These are phyloP conservation scores for Gryllus longicercus DNA, from an alignment of 2,888 invertebrate species.

Conservation along the genomic window DNA sequence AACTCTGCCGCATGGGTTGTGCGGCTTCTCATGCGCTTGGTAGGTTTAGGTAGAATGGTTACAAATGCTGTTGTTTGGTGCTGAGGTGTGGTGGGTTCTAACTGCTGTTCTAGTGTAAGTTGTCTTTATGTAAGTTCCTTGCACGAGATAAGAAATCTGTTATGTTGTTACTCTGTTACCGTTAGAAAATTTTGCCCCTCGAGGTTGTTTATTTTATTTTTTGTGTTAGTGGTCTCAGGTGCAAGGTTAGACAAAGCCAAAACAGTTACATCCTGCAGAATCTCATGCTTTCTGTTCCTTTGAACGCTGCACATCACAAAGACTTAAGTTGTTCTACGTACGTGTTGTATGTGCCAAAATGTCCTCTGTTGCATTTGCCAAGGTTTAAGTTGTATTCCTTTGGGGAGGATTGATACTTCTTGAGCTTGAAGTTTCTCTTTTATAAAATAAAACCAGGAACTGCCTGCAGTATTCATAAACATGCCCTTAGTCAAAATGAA, in stretches of 20 bases:
- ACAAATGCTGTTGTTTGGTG: not conserved
- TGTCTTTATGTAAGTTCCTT: not conserved
- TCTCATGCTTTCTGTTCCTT: slow-evolving; percentile 2
- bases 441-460: not conserved
- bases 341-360: slow-evolving; percentile 17
- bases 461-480: slow-evolving; percentile 17
- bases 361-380: not conserved
- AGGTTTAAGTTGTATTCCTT: not conserved
- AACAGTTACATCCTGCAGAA: not conserved
- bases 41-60: slow-evolving; percentile 2
- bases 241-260: slow-evolving; percentile 2
- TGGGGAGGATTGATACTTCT: slow-evolving; percentile 17
- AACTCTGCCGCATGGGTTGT: not conserved
- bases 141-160: not conserved
- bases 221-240: not conserved
- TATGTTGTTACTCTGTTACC: slow-evolving; percentile 6
- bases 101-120: not conserved
- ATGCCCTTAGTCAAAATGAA: slow-evolving; percentile 17
- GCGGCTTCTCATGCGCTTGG: slow-evolving; percentile 6
- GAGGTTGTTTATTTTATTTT: slow-evolving; percentile 2
- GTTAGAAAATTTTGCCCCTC: slow-evolving; percentile 17
- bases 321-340: slow-evolving; percentile 17
- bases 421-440: slow-evolving; percentile 1
- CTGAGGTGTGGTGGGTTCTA: slow-evolving; percentile 17
- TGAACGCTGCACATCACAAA: slow-evolving; percentile 17